Percentiles rank a stretch among this genome's conserved stretches.
Evolutionary conservation across 1,140 invertebrate species (phyloP).

Genomic region (Vanessa tameamea): DNA sequence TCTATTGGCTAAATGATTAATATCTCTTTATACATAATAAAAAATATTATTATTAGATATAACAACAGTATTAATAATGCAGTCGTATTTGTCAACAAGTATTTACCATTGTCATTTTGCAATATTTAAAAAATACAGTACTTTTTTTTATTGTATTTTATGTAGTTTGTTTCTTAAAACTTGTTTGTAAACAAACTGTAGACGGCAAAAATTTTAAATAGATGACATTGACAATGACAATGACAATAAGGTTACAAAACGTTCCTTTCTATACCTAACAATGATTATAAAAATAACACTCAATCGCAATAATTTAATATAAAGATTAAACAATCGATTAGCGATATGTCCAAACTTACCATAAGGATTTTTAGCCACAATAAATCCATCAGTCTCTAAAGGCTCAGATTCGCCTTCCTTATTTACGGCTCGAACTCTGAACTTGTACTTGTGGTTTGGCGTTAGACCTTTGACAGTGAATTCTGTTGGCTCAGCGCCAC

Average conservation of each 20-base stretch:
- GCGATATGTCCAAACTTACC: constrained; percentile 79
- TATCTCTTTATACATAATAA: too few relatives aligned
- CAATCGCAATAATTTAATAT: not conserved
- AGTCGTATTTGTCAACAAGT: too few relatives aligned
- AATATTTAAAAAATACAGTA: not conserved
- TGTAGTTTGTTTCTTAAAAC: not conserved
- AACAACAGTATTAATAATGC: too few relatives aligned
- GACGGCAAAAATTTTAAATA: not conserved
- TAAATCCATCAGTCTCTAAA: constrained; percentile 92
- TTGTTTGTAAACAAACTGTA: constrained; percentile 28
- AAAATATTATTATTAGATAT: too few relatives aligned
- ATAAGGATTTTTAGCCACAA: constrained; percentile 97
- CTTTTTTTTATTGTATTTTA: not conserved
- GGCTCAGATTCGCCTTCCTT: constrained; percentile 99
- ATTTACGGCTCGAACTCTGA: constrained; percentile 98
- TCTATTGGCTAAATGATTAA: too few relatives aligned
- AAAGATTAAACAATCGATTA: not conserved
- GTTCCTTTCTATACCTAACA: not conserved
- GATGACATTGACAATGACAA: constrained; percentile 15
- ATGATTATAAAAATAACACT: not conserved
- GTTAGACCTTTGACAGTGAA: constrained; percentile 96
- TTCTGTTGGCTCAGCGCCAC: constrained; percentile 89
- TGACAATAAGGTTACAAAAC: not conserved
- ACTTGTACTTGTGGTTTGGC: constrained; percentile 98
- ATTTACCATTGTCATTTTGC: too few relatives aligned